Percentiles rank a stretch among this genome's conserved stretches.
These are phyloP conservation scores for Kradibia gibbosae DNA, from an alignment of 1,140 invertebrate species.

Conservation along the genomic window DNA sequence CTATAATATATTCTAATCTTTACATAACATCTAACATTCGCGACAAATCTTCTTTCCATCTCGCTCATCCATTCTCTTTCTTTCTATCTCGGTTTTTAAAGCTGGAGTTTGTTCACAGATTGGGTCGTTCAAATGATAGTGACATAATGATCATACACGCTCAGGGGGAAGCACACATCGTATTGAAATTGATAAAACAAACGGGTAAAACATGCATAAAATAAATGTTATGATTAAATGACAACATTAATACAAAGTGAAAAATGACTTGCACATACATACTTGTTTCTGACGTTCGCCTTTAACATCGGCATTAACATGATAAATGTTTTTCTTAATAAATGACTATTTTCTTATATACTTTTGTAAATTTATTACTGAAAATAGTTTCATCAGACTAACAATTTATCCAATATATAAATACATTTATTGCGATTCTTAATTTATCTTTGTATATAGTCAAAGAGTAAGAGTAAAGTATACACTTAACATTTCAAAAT, in stretches of 20 bases:
- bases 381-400: too few species aligned
- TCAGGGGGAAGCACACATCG: not conserved
- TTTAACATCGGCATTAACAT: not conserved
- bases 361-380: not conserved
- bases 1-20: too few species aligned
- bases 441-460: too few species aligned
- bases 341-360: conserved; percentile 16
- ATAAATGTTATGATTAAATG: conserved; percentile 25
- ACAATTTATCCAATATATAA: too few species aligned
- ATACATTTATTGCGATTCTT: too few species aligned
- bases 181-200: not conserved
- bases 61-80: not conserved
- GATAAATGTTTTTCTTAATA: not conserved
- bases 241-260: conserved; percentile 39
- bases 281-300: not conserved
- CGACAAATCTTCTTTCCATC: not conserved
- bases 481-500: too few species aligned
- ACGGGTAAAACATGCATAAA: conserved; percentile 37
- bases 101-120: conserved; percentile 8
- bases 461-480: too few species aligned
- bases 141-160: conserved; percentile 13
- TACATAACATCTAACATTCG: too few species aligned
- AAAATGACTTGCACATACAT: conserved; percentile 27
- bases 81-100: not conserved
- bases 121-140: not conserved